Evolutionary conservation across 2,888 invertebrate species (phyloP), one percentile per base, ranked within the genome.

Genomic region (Andrena bicolor): DNA sequence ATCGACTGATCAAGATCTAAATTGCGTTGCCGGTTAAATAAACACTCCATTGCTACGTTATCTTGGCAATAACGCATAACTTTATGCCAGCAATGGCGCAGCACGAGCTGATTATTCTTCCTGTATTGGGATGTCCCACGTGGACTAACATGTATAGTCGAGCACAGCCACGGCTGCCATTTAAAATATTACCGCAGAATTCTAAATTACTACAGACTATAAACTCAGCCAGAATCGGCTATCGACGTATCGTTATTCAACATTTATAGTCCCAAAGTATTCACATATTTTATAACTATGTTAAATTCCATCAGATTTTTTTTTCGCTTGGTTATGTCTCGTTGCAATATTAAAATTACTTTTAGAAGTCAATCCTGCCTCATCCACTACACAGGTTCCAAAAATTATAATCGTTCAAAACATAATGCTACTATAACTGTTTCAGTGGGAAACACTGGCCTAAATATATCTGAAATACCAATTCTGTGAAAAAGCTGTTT

Each of bases 81-180:
- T 66, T 80, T n/a, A 66, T 30, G 56, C 30, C 26, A 49, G 58
- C 41, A 16, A 20, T 41, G 20, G 61, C 41, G 28, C 60, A 60
- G 26, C 26, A 53, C 51, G 65, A 80, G 63, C 70, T 75, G 80
- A 79, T 79, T 79, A 78, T 72, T 73, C 79, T 73, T 79, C 64
- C 64, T 81, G n/a, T 65, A 81, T 79, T 81, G 79, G 56, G 64
- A 69, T 73, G 69, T 79, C 80, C 79, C 80, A 58, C 51, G 73
- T 51, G 80, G 48, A 56, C 53, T 20, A 49, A 13, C 20, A 58
- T 2, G 20, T 60, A 56, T 23, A 65, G 65, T 61, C 72, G 53
- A 30, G 53, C 58, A 66, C 68, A 75, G 58, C 26, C 41, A 7
- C 49, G 65, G 66, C 68, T 66, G 70, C n/a, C 23, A 63, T 70